phyloP scores from a whole-genome alignment of 2,113 vertebrate genomes.

The Lamprologus sp. region DNA sequence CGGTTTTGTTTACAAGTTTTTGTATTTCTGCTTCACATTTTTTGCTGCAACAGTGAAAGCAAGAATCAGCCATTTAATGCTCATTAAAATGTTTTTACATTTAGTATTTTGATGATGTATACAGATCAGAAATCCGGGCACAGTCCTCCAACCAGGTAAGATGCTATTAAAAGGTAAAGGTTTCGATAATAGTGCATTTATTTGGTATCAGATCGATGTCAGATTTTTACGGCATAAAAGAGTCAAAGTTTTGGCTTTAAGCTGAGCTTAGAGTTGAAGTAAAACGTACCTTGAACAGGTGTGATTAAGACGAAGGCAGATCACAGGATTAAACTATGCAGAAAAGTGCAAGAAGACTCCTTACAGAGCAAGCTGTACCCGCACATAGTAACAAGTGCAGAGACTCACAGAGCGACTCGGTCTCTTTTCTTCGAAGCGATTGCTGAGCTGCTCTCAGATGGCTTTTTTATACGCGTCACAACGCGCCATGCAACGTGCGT shows the following conservation, averaged over 20 bases:
- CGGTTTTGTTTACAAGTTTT: background rate
- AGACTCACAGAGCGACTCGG: rapidly evolving
- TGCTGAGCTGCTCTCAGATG: background rate
- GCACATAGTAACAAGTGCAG: background rate
- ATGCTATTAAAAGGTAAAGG: background rate
- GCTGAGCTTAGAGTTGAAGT: background rate
- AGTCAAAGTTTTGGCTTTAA: rapidly evolving
- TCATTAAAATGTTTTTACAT: background rate
- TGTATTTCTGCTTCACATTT: rapidly evolving
- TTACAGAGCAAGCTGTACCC: background rate
- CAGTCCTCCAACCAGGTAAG: background rate
- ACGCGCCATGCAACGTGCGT: background rate
- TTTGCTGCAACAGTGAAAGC: background rate
- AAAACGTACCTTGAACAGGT: background rate
- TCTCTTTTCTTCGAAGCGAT: background rate
- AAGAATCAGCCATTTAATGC: background rate
- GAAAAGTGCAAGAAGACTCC: background rate
- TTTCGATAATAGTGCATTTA: background rate
- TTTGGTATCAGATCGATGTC: background rate
- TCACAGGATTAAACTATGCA: background rate
- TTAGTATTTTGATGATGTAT: rapidly evolving
- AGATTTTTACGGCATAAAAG: background rate
- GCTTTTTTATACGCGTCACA: background rate
- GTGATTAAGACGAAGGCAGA: background rate
- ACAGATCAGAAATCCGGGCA: rapidly evolving